Base-by-base conservation (phyloP, 2,113 vertebrate species). In the Micronycteris hirsuta region DNA sequence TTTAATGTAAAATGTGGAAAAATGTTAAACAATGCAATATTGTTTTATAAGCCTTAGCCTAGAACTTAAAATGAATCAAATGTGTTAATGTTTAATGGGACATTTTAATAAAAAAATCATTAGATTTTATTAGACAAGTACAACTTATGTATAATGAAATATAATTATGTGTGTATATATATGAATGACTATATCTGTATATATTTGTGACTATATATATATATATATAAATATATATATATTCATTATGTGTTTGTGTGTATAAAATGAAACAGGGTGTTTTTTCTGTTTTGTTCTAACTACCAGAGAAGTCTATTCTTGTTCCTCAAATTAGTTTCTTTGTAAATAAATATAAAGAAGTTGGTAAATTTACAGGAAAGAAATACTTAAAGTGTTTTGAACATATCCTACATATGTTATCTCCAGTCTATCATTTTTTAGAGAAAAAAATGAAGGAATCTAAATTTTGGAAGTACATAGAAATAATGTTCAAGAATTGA, bases 21-120 rank as follows among this genome's bases (percentile, higher is more conserved):
- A 91, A 54, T 36, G 12, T 86, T 87, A 92, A 94, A 54, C 5
- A 91, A 86, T 17, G n/a, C 31, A 77, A 36, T 92, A 82, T 77
- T 84, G 54, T 91, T 95, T 97, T 93, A 92, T 87, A 93, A 91
- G 73, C 17, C 41, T 89, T 54, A 89, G 24, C 31, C 26, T 91
- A 17, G 70, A 86, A 87, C 26, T 93, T 86, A 86, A 88, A 96
- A 93, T 49, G 5, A 73, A 76, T 77, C 14, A 67, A 77, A 77
- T 68, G 36, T 89, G 10, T 80, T 88, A 91, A 89, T 93, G 1
- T 82, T 96, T 68, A 86, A 63, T 89, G 61, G 12, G 5, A 9
- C 1, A 49, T 71, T 81, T 80, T 86, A 94, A 89, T 47, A 89
- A 45, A 76, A 90, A 65, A 1, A 47, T 91, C 22, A 38, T 67